phyloP scores from a whole-genome alignment of 2,113 vertebrate genomes.

The Camelus bactrianus region DNA sequence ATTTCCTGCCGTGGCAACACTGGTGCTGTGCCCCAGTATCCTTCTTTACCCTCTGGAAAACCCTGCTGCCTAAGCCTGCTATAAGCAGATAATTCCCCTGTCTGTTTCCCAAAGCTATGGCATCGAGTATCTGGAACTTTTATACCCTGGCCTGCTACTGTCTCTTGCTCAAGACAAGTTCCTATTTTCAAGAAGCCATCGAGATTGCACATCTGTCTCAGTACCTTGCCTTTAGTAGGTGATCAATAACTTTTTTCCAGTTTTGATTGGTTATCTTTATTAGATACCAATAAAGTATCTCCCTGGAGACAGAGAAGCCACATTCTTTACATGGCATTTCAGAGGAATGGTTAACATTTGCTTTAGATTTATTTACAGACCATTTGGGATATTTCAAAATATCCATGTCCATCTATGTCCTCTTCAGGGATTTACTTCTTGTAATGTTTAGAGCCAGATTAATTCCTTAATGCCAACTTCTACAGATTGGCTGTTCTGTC shows the following conservation, averaged over 20 bases:
- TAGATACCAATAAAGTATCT: background rate
- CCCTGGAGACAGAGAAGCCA: background rate
- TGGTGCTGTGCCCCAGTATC: background rate
- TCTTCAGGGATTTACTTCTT: background rate
- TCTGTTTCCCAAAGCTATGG: background rate
- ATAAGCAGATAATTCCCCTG: background rate
- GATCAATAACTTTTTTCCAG: background rate
- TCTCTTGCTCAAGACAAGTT: background rate
- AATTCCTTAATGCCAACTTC: background rate
- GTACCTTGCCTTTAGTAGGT: background rate
- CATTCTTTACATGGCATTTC: background rate
- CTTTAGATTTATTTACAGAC: background rate
- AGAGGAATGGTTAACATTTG: background rate
- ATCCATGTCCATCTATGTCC: background rate
- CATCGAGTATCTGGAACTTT: background rate
- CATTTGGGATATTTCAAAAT: background rate
- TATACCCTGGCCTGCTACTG: background rate
- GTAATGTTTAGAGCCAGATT: background rate
- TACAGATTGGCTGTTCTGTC: background rate
- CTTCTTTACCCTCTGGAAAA: background rate
- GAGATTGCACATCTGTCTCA: background rate
- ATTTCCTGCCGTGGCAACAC: background rate
- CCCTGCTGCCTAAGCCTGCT: background rate
- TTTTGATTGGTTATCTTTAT: background rate
- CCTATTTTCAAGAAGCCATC: background rate